Base-by-base conservation (phyloP, 2,888 invertebrate species). In the Harpagoxenus sublaevis region DNA sequence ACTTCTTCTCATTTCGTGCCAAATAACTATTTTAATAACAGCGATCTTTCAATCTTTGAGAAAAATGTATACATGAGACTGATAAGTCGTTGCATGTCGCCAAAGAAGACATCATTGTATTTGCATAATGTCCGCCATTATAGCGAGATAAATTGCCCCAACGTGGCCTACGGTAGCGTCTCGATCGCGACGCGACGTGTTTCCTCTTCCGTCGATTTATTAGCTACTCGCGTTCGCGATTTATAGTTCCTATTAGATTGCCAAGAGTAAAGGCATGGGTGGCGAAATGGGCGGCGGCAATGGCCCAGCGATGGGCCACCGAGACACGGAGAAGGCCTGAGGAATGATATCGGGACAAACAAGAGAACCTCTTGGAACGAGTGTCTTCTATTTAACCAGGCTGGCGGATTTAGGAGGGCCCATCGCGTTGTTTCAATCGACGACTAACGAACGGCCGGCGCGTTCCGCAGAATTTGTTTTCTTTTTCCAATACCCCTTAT, bases 181-280 rank as follows among this genome's bases (percentile, higher is more conserved):
- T 84, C 87, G 87, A 87, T 89, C 90, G 73, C 79, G 79, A 81
- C 78, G 85, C 81, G 66, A 85, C 88, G 88, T 90, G 89, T 90
- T 90, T 90, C 90, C 89, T 86, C 87, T 88, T 89, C 88, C 88
- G 86, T 83, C 90, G 88, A 90, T 89, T 90, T 89, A 77, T 73
- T 86, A 65, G 89, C 87, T 71, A 63, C 48, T 63, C 79, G 85
- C 23, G 23, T 23, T 23, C 23, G 23, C 89, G 89, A 90, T 90
- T 90, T 90, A 90, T 90, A 89, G 90, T 87, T 87, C 85, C 90
- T 89, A 88, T 90, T 90, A 89, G 89, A 90, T 87, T 78, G 88
- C 86, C 89, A 60, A 71, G 83, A 84, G 86, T 71, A 71, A 89
- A 87, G 83, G 63, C 83, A 66, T 57, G 65, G 62, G 57, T 73